Percentiles rank a stretch among this genome's conserved stretches.
phyloP scores from a whole-genome alignment of 2,797 vertebrate species.

The Chlorospingus flavigularis region DNA sequence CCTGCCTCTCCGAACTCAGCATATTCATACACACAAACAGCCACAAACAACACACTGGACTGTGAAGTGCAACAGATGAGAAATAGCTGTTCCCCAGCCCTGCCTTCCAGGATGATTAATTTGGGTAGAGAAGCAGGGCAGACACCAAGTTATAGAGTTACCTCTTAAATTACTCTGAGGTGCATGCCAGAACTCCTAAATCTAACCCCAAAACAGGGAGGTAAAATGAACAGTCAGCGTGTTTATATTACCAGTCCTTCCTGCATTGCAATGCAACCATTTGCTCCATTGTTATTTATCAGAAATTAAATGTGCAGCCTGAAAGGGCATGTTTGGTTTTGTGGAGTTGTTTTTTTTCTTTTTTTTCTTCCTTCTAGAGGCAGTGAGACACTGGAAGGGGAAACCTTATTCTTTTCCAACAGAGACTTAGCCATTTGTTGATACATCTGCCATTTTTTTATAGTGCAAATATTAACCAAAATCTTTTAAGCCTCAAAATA shows the following conservation, averaged over 20 bases:
- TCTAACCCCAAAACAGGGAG: background rate
- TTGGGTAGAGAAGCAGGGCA: background rate
- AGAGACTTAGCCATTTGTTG: background rate
- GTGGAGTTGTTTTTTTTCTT: fast-evolving
- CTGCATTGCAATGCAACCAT: fast-evolving
- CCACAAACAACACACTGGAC: too few relatives aligned
- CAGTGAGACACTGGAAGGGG: background rate
- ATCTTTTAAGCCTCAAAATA: background rate
- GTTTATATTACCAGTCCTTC: background rate
- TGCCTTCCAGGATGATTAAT: background rate
- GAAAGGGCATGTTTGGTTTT: background rate
- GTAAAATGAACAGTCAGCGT: background rate
- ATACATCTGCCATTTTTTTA: background rate
- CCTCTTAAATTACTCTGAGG: background rate
- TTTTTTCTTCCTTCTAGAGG: background rate
- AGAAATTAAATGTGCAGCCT: background rate
- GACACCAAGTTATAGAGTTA: background rate
- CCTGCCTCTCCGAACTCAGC: fast-evolving
- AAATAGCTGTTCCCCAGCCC: background rate
- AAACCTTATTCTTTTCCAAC: background rate
- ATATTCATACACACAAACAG: background rate
- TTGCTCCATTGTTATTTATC: background rate
- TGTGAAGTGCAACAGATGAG: background rate
- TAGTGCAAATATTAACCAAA: background rate
- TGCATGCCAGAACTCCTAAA: background rate